Base-by-base conservation (phyloP, 1,140 invertebrate genomes). In the Elysia chlorotica region DNA sequence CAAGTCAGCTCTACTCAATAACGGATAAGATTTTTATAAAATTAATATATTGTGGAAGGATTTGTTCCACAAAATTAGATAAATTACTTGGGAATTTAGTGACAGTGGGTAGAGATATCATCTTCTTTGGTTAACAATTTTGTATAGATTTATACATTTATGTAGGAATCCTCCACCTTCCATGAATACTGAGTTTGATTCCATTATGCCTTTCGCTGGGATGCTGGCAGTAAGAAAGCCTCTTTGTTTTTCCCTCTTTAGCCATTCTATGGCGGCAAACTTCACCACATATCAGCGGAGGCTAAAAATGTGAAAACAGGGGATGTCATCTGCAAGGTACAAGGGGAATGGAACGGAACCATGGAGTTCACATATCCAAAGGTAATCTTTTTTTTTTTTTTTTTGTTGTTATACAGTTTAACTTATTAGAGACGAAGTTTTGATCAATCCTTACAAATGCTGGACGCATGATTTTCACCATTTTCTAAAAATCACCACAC, bases 221-320 rank as follows among this genome's bases (percentile, higher is more conserved):
- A n/a, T n/a, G n/a, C n/a, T n/a, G n/a, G n/a, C n/a, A n/a, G n/a
- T n/a, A n/a, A n/a, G n/a, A n/a, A n/a, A n/a, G n/a, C n/a, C n/a
- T n/a, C n/a, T n/a, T n/a, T n/a, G n/a, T n/a, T n/a, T n/a, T n/a
- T n/a, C n/a, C n/a, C n/a, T n/a, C n/a, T n/a, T n/a, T 72, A 88
- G 90, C 96, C 96, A 19, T 98, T 98, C 88, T 99, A 98, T 87
- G 96, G 96, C 25, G 96, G 96, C 35, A 97, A 97, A 87, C 93
- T 96, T 79, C 95, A 99, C 86, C 80, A 92, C 71, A 92, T 99
- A 56, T 92, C 91, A 3, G 95, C 94, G 67, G 95, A 98, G 82
- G 90, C 95, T 3, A 89, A 89, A 83, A 84, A 92, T 88, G 77
- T 73, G 10, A 76, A 76, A n/a, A 80, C 76, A n/a, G 85, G 85